Conservation (phyloP, 37 sponge, comb jelly and placozoan species). For the Halichondria panicea region DNA sequence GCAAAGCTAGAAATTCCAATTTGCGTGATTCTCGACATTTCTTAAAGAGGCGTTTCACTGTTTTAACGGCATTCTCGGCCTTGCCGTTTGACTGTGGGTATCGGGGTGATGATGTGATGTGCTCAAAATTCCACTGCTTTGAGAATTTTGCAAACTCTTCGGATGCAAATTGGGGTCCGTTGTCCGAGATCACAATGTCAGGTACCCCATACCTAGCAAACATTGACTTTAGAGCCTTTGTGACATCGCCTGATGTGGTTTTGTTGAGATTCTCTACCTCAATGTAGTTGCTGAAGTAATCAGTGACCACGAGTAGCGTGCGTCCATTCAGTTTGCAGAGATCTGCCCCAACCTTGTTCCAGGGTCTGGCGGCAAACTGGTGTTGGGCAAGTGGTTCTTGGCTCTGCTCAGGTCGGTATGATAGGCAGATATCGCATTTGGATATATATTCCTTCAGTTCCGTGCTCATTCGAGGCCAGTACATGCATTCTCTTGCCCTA, state of each 20-base stretch:
- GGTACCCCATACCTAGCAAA: constrained; percentile 55
- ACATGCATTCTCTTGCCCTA: constrained; percentile 26
- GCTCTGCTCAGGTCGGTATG: neutral
- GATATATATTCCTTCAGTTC: constrained; percentile 38
- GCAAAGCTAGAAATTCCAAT: constrained; percentile 42
- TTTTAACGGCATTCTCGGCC: constrained; percentile 55
- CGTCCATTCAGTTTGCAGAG: constrained; percentile 43
- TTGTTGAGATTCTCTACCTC: constrained; percentile 32
- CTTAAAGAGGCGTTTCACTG: constrained; percentile 29
- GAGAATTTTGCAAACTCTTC: constrained; percentile 28
- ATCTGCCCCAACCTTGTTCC: constrained; percentile 41
- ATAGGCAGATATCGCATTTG: constrained; percentile 31
- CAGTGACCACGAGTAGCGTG: constrained; percentile 25
- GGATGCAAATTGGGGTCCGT: constrained; percentile 41
- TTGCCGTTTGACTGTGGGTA: constrained; percentile 62
- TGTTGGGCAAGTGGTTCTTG: constrained; percentile 34
- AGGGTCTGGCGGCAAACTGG: constrained; percentile 29
- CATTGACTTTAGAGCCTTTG: constrained; percentile 17
- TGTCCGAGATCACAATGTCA: constrained; percentile 36
- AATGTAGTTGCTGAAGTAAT: constrained; percentile 51
- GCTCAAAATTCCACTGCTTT: constrained; percentile 34
- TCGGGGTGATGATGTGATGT: constrained; percentile 23
- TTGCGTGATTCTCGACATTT: constrained; percentile 22
- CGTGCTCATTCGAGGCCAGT: constrained; percentile 44
- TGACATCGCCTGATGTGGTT: constrained; percentile 17